A percentile compares a stretch with the other conserved stretches of the same genome.
Conservation (phyloP, 2,113 vertebrate species). For the Daubentonia madagascariensis region DNA sequence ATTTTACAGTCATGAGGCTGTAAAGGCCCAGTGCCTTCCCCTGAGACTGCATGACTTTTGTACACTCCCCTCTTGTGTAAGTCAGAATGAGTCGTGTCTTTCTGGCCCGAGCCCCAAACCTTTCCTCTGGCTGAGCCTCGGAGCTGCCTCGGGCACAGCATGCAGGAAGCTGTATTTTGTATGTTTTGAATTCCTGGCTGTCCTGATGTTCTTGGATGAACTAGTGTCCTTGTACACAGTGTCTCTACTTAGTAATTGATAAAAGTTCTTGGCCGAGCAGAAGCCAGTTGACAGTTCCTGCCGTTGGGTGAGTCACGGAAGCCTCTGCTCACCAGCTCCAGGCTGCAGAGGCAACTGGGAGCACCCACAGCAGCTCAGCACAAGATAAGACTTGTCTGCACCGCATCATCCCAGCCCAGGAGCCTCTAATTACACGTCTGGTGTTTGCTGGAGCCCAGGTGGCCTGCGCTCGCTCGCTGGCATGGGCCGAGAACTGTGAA, state of each 20-base stretch:
- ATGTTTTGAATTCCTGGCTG: background rate
- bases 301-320: background rate
- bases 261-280: background rate
- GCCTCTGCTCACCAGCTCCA: constrained; percentile 26
- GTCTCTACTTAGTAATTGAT: background rate
- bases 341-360: constrained; percentile 36
- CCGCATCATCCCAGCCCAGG: constrained; percentile 59
- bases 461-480: constrained; percentile 58
- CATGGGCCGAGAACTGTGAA: constrained; percentile 40
- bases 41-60: background rate
- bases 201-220: background rate
- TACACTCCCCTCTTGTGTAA: constrained; percentile 30
- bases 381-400: constrained; percentile 76
- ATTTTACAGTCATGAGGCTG: background rate
- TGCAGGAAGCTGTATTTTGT: background rate
- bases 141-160: background rate
- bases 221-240: background rate
- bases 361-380: constrained; percentile 52
- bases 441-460: constrained; percentile 70
- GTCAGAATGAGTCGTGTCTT: background rate
- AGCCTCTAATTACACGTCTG: constrained; percentile 72
- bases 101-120: background rate
- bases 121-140: background rate
- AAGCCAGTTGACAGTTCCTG: background rate
- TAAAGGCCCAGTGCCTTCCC: background rate